These are phyloP conservation scores for Drosophila limbata DNA, from an alignment of 2,888 invertebrate genomes.

Conservation along the genomic window DNA sequence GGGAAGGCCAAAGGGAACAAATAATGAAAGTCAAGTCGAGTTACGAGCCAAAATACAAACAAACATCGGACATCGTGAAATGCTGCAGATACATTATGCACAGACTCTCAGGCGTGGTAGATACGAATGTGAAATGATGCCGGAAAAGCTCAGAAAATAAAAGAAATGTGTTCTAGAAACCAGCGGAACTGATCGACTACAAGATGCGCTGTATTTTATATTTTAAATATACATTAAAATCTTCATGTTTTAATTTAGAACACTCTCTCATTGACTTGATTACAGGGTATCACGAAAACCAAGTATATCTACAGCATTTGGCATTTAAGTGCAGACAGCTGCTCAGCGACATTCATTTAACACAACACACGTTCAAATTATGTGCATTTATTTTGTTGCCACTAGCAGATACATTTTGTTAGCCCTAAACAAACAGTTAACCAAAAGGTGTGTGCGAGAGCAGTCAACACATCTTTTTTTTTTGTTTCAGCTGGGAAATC, in stretches of 20 bases:
- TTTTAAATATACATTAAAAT: background rate
- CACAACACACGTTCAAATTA: constrained; percentile 53
- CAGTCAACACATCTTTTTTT: constrained; percentile 2
- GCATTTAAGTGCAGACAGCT: constrained; percentile 52
- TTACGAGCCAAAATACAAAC: constrained; percentile 47
- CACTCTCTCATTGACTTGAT: background rate
- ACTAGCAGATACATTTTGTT: constrained; percentile 29
- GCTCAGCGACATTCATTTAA: constrained; percentile 42
- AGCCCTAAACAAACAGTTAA: constrained; percentile 3
- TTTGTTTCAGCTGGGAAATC: constrained; percentile 17
- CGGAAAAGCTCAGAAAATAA: constrained; percentile 35
- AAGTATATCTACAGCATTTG: constrained; percentile 20
- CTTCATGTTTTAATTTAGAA: background rate
- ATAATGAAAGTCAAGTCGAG: constrained; percentile 63
- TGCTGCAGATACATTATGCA: constrained; percentile 75
- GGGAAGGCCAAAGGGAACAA: constrained; percentile 39
- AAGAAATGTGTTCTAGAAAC: constrained; percentile 4
- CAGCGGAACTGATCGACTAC: constrained; percentile 5
- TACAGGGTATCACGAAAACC: constrained; percentile 18
- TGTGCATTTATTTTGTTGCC: constrained; percentile 64
- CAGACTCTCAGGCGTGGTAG: constrained; percentile 57
- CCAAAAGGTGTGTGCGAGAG: constrained; percentile 5
- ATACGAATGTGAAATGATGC: constrained; percentile 54
- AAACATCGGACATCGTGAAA: constrained; percentile 48
- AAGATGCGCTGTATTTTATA: constrained; percentile 12